Percentiles rank a stretch among this genome's conserved stretches.
Evolutionary conservation across 2,888 invertebrate species (phyloP).

Genomic region (Pantelozetes paolii): DNA sequence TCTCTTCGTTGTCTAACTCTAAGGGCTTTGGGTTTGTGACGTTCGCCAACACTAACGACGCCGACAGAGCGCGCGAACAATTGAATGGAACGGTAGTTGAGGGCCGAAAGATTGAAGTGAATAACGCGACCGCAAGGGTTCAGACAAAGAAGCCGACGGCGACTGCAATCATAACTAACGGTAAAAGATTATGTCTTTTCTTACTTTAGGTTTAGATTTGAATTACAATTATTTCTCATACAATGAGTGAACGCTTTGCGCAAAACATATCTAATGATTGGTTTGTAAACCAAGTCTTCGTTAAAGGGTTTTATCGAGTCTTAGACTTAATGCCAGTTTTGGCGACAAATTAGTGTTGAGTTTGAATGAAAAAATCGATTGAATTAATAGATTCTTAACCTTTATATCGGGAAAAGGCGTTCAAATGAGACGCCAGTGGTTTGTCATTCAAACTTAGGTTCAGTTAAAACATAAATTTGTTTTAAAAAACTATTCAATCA

Average conservation of each 20-base stretch:
- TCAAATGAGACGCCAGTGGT: too few relatives aligned
- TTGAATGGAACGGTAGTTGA: conserved; percentile 99
- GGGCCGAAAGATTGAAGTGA: conserved; percentile 99
- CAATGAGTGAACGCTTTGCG: background rate
- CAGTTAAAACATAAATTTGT: too few relatives aligned
- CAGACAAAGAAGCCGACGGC: conserved; percentile 96
- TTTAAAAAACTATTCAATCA: too few relatives aligned
- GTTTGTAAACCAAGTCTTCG: too few relatives aligned
- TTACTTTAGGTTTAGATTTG: background rate
- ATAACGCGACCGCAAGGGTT: conserved; percentile 98
- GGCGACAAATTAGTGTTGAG: background rate
- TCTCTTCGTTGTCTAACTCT: too few relatives aligned
- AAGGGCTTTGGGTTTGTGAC: conserved; percentile 99
- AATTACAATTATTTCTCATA: background rate
- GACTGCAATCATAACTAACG: conserved; percentile 43
- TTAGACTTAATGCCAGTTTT: too few relatives aligned
- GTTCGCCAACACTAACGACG: conserved; percentile 99
- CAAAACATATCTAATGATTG: background rate
- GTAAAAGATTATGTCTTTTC: conserved; percentile 14
- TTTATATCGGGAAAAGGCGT: conserved; percentile 8
- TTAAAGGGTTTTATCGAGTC: too few relatives aligned
- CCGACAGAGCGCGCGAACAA: conserved; percentile 99
- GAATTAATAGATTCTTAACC: background rate
- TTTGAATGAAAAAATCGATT: conserved; percentile 4
- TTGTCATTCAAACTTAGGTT: too few relatives aligned